Base-by-base conservation (phyloP, 2,888 invertebrate genomes). In the Watsonalla binaria region DNA sequence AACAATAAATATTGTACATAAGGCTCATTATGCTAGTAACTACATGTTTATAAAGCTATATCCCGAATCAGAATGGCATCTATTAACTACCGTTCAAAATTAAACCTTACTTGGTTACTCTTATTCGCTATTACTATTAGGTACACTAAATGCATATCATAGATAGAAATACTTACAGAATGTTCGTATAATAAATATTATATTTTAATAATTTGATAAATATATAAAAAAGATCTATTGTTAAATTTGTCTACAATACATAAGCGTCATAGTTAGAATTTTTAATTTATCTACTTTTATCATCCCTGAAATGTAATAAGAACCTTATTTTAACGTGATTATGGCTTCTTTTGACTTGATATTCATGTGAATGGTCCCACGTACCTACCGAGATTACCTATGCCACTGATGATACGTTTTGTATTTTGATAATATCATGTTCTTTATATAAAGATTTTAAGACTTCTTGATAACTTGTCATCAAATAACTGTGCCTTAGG, bases 1-100 rank as follows among this genome's bases (percentile, higher is more conserved):
- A 78, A 75, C 75, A 74, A 68, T 53, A 51, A 62, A 58, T 69
- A 75, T 72, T 62, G 74, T 80, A 78, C 75, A 74, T 81, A 84
- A 82, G 83, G 80, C 83, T 82, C 72, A 70, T 71, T 80, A 83
- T 73, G 66, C 80, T 86, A 80, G 70, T 69, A 54, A 66, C 90
- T 90, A 90, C 85, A 74, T 70, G 69, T 92, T 92, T 83, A 93
- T 93, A 93, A 93, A 93, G 93, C 93, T 93, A 92, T 93, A 92
- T 92, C 90, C 93, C 93, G 92, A 92, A 87, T 82, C 65, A 77
- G 77, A 82, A 82, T 82, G 80, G 82, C 80, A 67, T 74, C 63
- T 72, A 78, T 79, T 72, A 65, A 71, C 80, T 82, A 83, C 72
- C 67, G 71, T 72, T 76, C 67, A 68, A 68, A 65, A 59, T 67